These are phyloP conservation scores for Hetaerina americana DNA, from an alignment of 1,140 invertebrate species.

Conservation along the genomic window DNA sequence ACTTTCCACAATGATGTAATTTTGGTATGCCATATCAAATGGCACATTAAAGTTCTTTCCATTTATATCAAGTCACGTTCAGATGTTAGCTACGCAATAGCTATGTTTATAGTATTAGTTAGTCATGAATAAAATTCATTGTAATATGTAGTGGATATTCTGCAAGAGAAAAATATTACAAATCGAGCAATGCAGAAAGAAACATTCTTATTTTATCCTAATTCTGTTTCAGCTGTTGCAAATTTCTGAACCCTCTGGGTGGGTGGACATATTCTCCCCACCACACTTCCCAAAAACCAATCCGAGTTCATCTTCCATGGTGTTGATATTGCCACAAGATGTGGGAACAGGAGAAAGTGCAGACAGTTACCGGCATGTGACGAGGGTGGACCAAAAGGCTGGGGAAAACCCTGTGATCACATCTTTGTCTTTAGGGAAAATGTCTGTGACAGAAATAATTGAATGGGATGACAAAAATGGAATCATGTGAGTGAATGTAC, in stretches of 20 bases:
- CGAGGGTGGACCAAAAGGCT: constrained; percentile 34
- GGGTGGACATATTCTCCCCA: constrained; percentile 48
- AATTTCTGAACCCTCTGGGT: constrained; percentile 42
- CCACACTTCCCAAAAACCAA: constrained; percentile 42
- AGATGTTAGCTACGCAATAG: too few species aligned
- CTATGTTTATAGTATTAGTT: too few species aligned
- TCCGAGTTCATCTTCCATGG: constrained; percentile 29
- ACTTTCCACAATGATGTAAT: too few species aligned
- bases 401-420: constrained; percentile 22
- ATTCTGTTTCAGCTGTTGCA: constrained; percentile 21
- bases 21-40: too few species aligned
- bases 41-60: too few species aligned
- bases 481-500: constrained; percentile 42
- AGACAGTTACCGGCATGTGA: constrained; percentile 47
- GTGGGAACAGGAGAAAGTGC: constrained; percentile 29
- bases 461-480: constrained; percentile 56
- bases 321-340: constrained; percentile 46
- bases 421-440: constrained; percentile 56
- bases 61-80: too few species aligned
- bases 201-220: not conserved
- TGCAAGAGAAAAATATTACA: too few species aligned
- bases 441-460: constrained; percentile 64
- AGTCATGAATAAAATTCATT: too few species aligned
- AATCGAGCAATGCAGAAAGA: too few species aligned
- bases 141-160: too few species aligned